Conservation (phyloP, 2,797 vertebrate genomes). For the Eulemur rubriventer region DNA sequence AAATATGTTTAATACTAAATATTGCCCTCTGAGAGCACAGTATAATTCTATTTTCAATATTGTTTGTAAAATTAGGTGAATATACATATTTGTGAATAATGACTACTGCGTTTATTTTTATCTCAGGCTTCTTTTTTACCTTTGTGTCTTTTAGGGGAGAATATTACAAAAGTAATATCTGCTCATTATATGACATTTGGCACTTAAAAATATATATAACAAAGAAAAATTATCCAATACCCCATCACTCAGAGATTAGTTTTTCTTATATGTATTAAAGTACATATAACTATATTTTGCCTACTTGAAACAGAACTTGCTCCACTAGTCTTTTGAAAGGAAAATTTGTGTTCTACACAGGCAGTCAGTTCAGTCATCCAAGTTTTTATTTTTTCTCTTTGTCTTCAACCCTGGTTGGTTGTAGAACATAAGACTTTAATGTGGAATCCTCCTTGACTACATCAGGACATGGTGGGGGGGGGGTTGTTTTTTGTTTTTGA, state of each 20-base stretch:
- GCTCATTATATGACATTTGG: background rate
- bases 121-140: background rate
- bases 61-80: background rate
- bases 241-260: background rate
- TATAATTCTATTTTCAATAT: background rate
- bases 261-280: background rate
- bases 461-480: too few relatives aligned
- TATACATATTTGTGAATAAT: constrained; percentile 39
- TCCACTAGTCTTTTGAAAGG: background rate
- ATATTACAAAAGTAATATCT: constrained; percentile 26
- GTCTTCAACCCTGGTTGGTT: constrained; percentile 4
- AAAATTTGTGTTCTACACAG: background rate
- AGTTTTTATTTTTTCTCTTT: background rate
- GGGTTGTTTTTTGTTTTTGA: too few relatives aligned
- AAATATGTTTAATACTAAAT: background rate
- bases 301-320: constrained; percentile 37
- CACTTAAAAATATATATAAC: background rate
- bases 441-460: background rate
- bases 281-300: background rate
- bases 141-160: background rate
- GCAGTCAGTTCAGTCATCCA: background rate
- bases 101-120: constrained; percentile 4
- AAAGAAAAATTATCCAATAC: background rate
- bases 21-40: background rate
- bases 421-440: background rate